Evolutionary conservation across 1,140 invertebrate species (phyloP).

Genomic region (Drosophila hydei): DNA sequence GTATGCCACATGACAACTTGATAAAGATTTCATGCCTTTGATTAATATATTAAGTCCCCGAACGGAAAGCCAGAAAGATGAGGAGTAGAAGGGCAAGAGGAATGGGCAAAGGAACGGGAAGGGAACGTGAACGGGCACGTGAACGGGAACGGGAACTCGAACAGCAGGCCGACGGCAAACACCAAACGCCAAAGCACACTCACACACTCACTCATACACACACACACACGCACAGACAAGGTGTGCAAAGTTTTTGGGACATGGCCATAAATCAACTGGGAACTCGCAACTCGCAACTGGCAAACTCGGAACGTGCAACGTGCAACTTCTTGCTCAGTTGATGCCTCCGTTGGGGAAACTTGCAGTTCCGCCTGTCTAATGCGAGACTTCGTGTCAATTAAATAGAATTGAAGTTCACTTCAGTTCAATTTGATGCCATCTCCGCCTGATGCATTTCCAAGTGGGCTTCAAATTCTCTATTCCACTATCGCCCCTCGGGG

Average conservation of each 20-base stretch:
- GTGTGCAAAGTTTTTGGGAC: constrained; percentile 67
- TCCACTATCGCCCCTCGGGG: constrained; percentile 18
- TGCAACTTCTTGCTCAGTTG: constrained; percentile 2
- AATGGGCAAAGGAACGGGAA: constrained; percentile 35
- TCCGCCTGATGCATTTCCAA: constrained; percentile 27
- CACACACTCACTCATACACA: background rate
- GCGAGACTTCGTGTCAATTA: constrained; percentile 43
- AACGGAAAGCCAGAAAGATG: constrained; percentile 3
- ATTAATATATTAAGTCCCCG: constrained; percentile 76
- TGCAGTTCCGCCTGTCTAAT: constrained; percentile 53
- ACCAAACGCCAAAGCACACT: constrained; percentile 53
- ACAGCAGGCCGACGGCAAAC: constrained; percentile 35
- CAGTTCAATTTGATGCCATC: background rate
- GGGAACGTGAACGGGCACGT: too few relatives aligned
- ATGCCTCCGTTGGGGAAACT: constrained; percentile 35
- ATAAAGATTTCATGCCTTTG: constrained; percentile 82
- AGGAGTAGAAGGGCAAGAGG: background rate
- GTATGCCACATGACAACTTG: constrained; percentile 70
- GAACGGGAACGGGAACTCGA: constrained; percentile 26
- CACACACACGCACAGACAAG: constrained; percentile 30
- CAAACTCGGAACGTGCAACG: background rate
- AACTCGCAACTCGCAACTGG: constrained; percentile 11
- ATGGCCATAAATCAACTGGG: constrained; percentile 73
- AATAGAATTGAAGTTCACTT: constrained; percentile 33
- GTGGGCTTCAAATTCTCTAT: constrained; percentile 11